Evolutionary conservation across 2,888 invertebrate genomes (phyloP).

Genomic region (Lithophane leautieri): DNA sequence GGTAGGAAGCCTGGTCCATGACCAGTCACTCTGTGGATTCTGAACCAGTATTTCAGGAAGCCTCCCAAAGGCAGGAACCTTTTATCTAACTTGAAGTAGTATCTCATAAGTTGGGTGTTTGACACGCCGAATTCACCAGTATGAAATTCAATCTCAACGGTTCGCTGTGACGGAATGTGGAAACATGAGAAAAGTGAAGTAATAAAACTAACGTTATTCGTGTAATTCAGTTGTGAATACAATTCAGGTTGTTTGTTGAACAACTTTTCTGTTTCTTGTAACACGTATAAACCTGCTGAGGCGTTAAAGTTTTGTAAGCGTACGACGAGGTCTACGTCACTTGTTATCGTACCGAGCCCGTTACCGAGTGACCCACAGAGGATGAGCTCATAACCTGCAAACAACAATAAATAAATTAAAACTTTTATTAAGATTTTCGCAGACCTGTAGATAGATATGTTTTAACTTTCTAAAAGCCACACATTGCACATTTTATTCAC

Average conservation of each 20-base stretch:
- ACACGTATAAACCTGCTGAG: slow-evolving; percentile 9
- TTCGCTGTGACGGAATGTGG: slow-evolving; percentile 31
- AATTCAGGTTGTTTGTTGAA: slow-evolving; percentile 49
- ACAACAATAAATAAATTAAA: neutral
- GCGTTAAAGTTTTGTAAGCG: slow-evolving; percentile 40
- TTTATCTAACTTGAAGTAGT: slow-evolving; percentile 56
- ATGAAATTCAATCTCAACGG: slow-evolving; percentile 18
- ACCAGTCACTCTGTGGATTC: slow-evolving; percentile 6
- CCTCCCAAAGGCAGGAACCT: slow-evolving; percentile 44
- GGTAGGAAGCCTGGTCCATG: neutral
- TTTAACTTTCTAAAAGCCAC: neutral
- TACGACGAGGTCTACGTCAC: slow-evolving; percentile 64
- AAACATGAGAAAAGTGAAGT: slow-evolving; percentile 20
- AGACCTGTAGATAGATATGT: neutral
- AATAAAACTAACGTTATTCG: neutral
- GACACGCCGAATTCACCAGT: neutral
- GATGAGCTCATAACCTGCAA: slow-evolving; percentile 54
- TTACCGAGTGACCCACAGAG: slow-evolving; percentile 62
- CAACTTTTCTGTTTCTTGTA: slow-evolving; percentile 29
- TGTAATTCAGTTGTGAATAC: slow-evolving; percentile 20
- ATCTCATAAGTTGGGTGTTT: slow-evolving; percentile 36
- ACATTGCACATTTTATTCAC: slow-evolving; percentile 11
- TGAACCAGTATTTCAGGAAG: slow-evolving; percentile 61
- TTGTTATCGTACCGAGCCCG: slow-evolving; percentile 58
- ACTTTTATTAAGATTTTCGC: neutral